Evolutionary conservation across 2,797 vertebrate species (phyloP).

Genomic region (Hirundo rustica): DNA sequence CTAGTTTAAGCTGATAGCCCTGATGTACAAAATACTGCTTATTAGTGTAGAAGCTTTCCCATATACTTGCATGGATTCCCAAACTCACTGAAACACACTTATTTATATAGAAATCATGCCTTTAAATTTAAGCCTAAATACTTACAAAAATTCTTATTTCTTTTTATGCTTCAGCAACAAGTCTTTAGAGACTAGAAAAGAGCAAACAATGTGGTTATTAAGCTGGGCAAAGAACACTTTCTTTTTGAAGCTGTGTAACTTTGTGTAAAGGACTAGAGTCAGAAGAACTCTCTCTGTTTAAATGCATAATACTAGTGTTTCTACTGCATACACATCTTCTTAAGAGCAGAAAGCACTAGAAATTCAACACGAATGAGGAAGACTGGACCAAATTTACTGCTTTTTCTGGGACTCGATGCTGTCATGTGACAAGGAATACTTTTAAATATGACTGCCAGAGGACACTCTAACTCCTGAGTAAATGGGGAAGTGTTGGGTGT

Average conservation of each 20-base stretch:
- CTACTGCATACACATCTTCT: accelerated
- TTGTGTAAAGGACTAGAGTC: not conserved
- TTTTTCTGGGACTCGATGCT: not conserved
- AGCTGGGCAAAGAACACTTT: not conserved
- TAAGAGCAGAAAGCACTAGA: not conserved
- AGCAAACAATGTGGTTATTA: not conserved
- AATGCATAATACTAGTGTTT: accelerated
- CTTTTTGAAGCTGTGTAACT: not conserved
- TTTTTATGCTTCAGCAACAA: not conserved
- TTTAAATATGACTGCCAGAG: not conserved
- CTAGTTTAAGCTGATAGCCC: not conserved
- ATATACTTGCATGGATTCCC: not conserved
- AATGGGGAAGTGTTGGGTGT: not conserved
- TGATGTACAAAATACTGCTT: not conserved
- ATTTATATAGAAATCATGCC: not conserved
- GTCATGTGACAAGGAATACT: not conserved
- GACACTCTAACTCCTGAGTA: not conserved
- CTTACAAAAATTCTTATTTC: not conserved
- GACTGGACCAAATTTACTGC: not conserved
- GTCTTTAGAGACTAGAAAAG: not conserved
- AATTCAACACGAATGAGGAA: not conserved
- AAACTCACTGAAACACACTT: not conserved
- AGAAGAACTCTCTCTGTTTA: not conserved
- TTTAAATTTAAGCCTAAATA: not conserved
- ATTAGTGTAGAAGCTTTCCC: not conserved